Conservation (phyloP, 2,113 vertebrate genomes). For the Rattus norvegicus region DNA sequence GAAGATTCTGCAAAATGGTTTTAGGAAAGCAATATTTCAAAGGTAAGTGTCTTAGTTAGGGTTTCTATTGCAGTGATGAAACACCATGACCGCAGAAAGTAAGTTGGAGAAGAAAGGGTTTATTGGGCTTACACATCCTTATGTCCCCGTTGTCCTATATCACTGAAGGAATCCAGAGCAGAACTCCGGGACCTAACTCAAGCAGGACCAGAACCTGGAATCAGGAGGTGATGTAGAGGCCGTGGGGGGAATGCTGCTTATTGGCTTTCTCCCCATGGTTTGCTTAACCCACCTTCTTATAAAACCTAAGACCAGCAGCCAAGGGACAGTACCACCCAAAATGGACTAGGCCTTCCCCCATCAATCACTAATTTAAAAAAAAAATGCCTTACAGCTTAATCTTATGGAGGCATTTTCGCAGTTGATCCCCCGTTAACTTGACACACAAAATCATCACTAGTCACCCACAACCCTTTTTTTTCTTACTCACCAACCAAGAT, state of each 20-base stretch:
- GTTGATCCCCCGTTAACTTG: neutral
- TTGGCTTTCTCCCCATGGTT: neutral
- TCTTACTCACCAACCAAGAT: neutral
- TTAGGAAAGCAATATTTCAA: neutral
- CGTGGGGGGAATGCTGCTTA: neutral
- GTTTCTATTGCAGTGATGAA: neutral
- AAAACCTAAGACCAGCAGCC: neutral
- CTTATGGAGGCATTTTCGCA: neutral
- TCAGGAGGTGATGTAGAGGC: neutral
- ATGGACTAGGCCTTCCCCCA: neutral
- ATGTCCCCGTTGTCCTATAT: neutral
- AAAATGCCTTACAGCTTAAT: neutral
- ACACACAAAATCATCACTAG: neutral
- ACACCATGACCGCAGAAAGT: neutral
- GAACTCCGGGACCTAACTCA: neutral
- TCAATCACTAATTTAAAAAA: neutral
- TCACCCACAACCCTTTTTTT: neutral
- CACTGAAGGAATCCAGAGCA: neutral
- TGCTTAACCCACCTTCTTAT: neutral
- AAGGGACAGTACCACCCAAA: too few relatives aligned
- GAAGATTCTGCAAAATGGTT: slow-evolving; percentile 41
- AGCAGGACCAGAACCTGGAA: neutral
- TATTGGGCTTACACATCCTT: neutral
- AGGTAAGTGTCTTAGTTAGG: neutral
- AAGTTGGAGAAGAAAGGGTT: neutral